Base-by-base conservation (phyloP, 1,140 invertebrate genomes). In the Drosophila seguyi region DNA sequence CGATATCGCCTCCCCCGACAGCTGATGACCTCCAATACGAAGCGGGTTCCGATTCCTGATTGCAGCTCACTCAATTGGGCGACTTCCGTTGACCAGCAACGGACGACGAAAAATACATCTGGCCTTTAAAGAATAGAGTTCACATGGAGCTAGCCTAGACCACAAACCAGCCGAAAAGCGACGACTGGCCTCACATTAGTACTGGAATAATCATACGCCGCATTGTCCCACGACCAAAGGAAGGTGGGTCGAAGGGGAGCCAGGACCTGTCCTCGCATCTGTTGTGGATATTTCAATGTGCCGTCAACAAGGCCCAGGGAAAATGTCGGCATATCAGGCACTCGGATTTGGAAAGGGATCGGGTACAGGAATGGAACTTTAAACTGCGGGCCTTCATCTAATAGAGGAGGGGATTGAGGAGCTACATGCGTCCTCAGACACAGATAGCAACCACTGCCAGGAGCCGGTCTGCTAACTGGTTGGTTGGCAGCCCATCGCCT, bases 121-220 rank as follows among this genome's bases (percentile, higher is more conserved):
- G 60, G 45, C 27, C 53, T 58, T 86, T 79, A 87, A 87, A 42
- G 41, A 52, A 39, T 16, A 22, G 41, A 10, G 39, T 31, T 34
- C 62, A 78, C 56, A 69, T 50, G 63, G 72, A 55, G 47, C 60
- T 45, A 71, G 42, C 60, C 68, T 27, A 72, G 68, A 68, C 68
- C 67, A 74, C 79, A 87, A 74, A 55, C 84, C 68, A 48, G 31
- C 50, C 61, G 27, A 67, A 65, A 67, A 68, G 50, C 79, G 62
- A 27, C 22, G 53, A 41, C 62, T 62, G 68, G 38, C 68, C 63
- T 66, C 73, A 84, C 79, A 84, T 84, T 74, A 81, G 52, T 68
- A 81, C 66, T 63, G 58, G 74, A 90, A 88, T 90, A 88, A 88
- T 84, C 84, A 88, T 88, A 78, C 62, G 84, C 84, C 80, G 84